These are phyloP conservation scores for Otolemur garnettii DNA, from an alignment of 2,113 vertebrate genomes.

Conservation along the genomic window DNA sequence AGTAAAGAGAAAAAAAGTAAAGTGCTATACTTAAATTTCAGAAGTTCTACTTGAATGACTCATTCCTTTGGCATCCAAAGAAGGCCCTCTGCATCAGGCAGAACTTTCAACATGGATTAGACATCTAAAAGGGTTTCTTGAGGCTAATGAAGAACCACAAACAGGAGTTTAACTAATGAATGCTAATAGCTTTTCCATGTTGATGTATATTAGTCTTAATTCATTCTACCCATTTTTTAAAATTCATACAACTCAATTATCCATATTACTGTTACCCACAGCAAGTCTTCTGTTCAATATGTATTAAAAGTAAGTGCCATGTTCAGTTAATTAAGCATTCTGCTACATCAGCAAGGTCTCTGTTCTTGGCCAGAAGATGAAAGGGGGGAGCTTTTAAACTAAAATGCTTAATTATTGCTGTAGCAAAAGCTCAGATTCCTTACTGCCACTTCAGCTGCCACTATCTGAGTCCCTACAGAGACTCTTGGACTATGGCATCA, in stretches of 20 bases:
- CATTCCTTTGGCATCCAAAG: constrained; percentile 56
- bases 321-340: constrained; percentile 51
- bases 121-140: constrained; percentile 56
- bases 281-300: constrained; percentile 43
- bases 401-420: constrained; percentile 62
- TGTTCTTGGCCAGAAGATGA: constrained; percentile 62
- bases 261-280: constrained; percentile 56
- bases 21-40: constrained; percentile 63
- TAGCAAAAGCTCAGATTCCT: constrained; percentile 19
- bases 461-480: not conserved
- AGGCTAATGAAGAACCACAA: constrained; percentile 63
- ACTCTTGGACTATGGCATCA: constrained; percentile 26
- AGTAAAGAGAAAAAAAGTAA: not conserved
- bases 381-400: constrained; percentile 53
- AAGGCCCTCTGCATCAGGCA: constrained; percentile 46
- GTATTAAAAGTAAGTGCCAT: constrained; percentile 54
- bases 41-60: constrained; percentile 67
- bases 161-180: constrained; percentile 59
- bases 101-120: constrained; percentile 49
- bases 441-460: not conserved
- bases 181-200: constrained; percentile 48
- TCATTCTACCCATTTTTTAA: not conserved
- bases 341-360: constrained; percentile 41
- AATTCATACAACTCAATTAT: constrained; percentile 70
- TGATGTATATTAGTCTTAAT: constrained; percentile 55